Evolutionary conservation across 2,888 invertebrate species (phyloP).

Genomic region (Halictus quadricinctus): DNA sequence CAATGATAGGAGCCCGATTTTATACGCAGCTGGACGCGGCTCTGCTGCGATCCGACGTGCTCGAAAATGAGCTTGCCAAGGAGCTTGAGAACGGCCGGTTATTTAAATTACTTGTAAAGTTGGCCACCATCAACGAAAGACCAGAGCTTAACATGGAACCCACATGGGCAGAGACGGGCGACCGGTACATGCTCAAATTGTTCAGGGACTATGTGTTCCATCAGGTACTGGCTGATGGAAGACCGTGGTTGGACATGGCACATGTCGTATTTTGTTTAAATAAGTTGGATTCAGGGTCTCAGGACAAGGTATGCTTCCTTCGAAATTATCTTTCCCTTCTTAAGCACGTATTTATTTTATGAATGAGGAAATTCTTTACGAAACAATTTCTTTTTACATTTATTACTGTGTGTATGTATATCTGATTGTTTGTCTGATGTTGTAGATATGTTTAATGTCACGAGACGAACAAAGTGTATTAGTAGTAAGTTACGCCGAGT

Average conservation of each 20-base stretch:
- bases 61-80: constrained; percentile 95
- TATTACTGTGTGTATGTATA: neutral
- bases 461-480: constrained; percentile 98
- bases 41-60: constrained; percentile 92
- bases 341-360: neutral
- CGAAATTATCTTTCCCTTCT: neutral
- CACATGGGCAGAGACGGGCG: constrained; percentile 98
- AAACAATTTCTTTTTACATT: neutral
- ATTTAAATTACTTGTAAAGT: constrained; percentile 94
- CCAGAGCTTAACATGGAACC: constrained; percentile 97
- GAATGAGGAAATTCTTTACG: neutral
- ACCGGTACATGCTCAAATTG: constrained; percentile 98
- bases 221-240: constrained; percentile 95
- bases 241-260: constrained; percentile 98
- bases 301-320: constrained; percentile 86
- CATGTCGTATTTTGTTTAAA: constrained; percentile 97
- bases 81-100: constrained; percentile 98
- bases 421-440: constrained; percentile 26
- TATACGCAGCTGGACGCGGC: constrained; percentile 97
- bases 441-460: constrained; percentile 96
- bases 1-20: constrained; percentile 99
- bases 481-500: constrained; percentile 96
- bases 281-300: constrained; percentile 92
- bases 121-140: constrained; percentile 97
- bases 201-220: constrained; percentile 99